These are phyloP conservation scores for Cephus rjabovi DNA, from an alignment of 2,888 invertebrate genomes.

Conservation along the genomic window DNA sequence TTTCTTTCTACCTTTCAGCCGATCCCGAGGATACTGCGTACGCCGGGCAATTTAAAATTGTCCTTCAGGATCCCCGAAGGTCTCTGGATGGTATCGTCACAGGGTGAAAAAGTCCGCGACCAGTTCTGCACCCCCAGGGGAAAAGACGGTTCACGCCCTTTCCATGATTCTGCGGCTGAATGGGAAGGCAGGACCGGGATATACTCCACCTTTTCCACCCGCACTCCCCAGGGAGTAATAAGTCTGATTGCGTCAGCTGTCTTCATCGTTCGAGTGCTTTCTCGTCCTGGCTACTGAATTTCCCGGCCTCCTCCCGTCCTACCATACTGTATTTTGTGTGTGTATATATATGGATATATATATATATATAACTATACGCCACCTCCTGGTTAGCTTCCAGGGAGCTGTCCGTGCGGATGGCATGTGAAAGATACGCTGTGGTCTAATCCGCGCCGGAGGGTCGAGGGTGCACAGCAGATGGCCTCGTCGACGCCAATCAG, in stretches of 20 bases:
- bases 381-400: neutral
- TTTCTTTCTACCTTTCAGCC: neutral
- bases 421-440: constrained; percentile 43
- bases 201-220: neutral
- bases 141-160: constrained; percentile 19
- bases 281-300: constrained; percentile 26
- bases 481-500: constrained; percentile 53
- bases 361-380: neutral
- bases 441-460: constrained; percentile 42
- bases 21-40: neutral
- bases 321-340: too few species aligned
- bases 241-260: constrained; percentile 52
- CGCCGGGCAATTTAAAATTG: neutral
- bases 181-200: constrained; percentile 6
- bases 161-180: constrained; percentile 17
- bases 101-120: constrained; percentile 1
- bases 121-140: neutral
- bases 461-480: constrained; percentile 43
- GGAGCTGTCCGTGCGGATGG: constrained; percentile 33
- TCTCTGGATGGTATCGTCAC: neutral
- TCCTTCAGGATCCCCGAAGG: neutral
- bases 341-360: too few species aligned
- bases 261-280: constrained; percentile 36
- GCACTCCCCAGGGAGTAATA: constrained; percentile 42
- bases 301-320: constrained; percentile 15